These are phyloP conservation scores for Notodonta dromedarius DNA, from an alignment of 2,888 invertebrate genomes.

Conservation along the genomic window DNA sequence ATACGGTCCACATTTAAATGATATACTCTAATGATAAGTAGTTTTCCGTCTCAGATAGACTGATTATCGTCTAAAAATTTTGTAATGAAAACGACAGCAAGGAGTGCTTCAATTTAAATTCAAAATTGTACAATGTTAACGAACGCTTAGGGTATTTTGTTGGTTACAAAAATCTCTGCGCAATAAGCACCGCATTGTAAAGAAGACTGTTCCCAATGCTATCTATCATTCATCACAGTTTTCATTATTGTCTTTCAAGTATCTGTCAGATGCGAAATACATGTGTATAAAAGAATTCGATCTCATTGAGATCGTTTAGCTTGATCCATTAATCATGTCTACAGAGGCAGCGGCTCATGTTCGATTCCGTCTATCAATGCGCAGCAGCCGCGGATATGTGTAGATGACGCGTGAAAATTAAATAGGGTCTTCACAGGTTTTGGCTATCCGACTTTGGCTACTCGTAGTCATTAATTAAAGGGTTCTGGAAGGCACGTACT, in stretches of 20 bases:
- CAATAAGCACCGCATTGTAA: conserved; percentile 15
- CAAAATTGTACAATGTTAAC: too few species aligned
- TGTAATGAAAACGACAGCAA: too few species aligned
- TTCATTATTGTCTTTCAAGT: conserved; percentile 35
- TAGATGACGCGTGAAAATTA: conserved; percentile 22
- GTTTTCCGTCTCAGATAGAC: neutral
- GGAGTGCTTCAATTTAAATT: too few species aligned
- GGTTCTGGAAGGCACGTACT: neutral
- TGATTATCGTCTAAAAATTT: too few species aligned
- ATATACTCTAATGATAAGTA: neutral
- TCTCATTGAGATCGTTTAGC: conserved; percentile 35
- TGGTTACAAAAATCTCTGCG: neutral
- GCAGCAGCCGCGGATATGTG: conserved; percentile 13
- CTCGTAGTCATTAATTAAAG: conserved; percentile 6
- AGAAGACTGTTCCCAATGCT: conserved; percentile 19
- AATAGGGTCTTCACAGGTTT: conserved; percentile 25
- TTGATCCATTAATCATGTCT: conserved; percentile 45
- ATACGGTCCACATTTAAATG: conserved; percentile 7
- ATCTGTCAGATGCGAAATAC: conserved; percentile 40
- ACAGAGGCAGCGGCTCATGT: conserved; percentile 34
- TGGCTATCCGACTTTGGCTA: conserved; percentile 12
- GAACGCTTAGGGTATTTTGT: neutral
- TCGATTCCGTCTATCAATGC: conserved; percentile 23
- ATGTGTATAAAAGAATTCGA: conserved; percentile 39
- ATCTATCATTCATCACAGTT: conserved; percentile 29